These are phyloP conservation scores for Semnornis frantzii DNA, from an alignment of 2,113 vertebrate genomes.

Conservation along the genomic window DNA sequence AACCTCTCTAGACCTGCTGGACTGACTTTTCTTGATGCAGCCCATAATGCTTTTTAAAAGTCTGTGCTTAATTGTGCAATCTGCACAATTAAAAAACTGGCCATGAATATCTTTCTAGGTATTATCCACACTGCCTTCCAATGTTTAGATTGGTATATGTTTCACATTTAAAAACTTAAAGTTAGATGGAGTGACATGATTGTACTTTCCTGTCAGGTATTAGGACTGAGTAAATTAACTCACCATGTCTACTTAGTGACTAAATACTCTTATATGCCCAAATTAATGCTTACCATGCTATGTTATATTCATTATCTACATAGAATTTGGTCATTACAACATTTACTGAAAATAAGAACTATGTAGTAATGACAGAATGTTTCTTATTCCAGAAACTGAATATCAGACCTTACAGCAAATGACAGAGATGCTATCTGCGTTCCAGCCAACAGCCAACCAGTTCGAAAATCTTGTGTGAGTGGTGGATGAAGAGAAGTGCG, in stretches of 20 bases:
- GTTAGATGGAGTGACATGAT: not conserved
- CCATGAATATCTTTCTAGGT: not conserved
- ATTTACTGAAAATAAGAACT: not conserved
- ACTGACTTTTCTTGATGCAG: too few relatives aligned
- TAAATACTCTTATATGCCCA: not conserved
- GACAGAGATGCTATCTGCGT: not conserved
- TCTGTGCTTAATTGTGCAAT: not conserved
- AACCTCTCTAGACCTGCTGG: too few relatives aligned
- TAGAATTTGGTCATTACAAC: not conserved
- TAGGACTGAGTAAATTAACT: not conserved
- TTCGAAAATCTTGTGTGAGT: not conserved
- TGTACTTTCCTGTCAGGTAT: not conserved
- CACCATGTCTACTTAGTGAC: not conserved
- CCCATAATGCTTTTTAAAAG: not conserved
- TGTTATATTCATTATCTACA: not conserved
- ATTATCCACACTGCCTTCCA: accelerated
- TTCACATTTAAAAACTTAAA: not conserved
- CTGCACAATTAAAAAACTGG: not conserved
- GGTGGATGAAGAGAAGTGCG: not conserved
- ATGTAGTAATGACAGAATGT: not conserved
- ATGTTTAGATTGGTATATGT: not conserved
- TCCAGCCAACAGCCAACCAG: not conserved
- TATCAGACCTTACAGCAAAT: not conserved
- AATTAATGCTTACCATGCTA: not conserved
- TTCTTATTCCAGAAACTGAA: not conserved